A percentile compares a stretch with the other conserved stretches of the same genome.
phyloP scores from a whole-genome alignment of 2,797 vertebrate genomes.

The Halcyon smyrnensis region DNA sequence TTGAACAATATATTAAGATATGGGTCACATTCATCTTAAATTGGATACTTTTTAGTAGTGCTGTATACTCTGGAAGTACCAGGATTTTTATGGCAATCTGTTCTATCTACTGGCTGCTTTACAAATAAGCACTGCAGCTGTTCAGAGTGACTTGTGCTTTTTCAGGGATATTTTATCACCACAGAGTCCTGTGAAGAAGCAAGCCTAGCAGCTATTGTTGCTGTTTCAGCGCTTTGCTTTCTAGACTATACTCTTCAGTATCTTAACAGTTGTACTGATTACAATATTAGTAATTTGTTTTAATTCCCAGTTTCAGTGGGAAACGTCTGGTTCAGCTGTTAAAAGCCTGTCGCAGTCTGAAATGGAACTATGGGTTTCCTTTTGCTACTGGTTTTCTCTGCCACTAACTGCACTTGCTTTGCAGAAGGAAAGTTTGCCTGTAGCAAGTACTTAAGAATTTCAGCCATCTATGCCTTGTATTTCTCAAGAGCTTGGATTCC shows the following conservation, averaged over 20 bases:
- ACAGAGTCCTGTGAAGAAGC: neutral
- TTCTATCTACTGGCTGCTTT: neutral
- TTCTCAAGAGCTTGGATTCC: neutral
- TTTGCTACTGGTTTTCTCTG: neutral
- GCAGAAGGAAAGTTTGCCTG: neutral
- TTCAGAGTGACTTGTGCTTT: neutral
- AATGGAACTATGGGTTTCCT: neutral
- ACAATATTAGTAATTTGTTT: neutral
- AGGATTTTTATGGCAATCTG: neutral
- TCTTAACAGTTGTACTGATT: neutral
- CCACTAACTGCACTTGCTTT: neutral
- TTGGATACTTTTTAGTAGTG: neutral
- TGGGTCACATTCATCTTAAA: neutral
- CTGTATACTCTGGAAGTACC: neutral
- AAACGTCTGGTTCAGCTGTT: neutral
- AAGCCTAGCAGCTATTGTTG: neutral
- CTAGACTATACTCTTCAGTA: neutral
- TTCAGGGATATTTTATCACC: neutral
- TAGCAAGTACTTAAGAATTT: slow-evolving; percentile 22
- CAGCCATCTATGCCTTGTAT: neutral
- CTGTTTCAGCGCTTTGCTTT: neutral
- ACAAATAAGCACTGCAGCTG: neutral
- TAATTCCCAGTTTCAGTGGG: neutral
- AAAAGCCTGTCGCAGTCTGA: neutral
- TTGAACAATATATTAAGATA: neutral